Base-by-base conservation (phyloP, 2,888 invertebrate genomes). In the Scaptomyza reducta region DNA sequence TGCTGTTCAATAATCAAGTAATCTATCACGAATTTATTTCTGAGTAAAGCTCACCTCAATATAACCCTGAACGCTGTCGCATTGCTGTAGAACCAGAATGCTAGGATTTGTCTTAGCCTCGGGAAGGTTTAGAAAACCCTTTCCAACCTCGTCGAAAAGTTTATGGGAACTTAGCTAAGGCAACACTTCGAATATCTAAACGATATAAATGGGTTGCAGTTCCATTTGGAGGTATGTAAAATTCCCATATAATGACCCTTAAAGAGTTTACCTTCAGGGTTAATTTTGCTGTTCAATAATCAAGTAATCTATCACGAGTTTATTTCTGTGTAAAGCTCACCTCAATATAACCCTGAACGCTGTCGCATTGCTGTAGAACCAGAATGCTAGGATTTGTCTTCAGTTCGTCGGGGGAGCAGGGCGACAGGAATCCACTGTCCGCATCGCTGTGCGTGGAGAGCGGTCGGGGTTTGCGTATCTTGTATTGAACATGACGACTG, bases 391-490 rank as follows among this genome's bases (percentile, higher is more conserved):
- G 90, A 82, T 91, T 91, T 38, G 87, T 89, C 70, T 87, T 90
- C 59, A 90, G 65, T 55, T 94, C 94, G 56, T 93, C 93, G 0
- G 94, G 94, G 25, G 94, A 94, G 76, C 93, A 94, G 0, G 94
- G 94, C 75, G 94, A 94, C 46, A 94, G 89, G 79, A 94, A 94
- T 5, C 94, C 94, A 89, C 94, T 94, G 86, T 94, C 94, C 11
- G 94, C 93, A 91, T 94, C 94, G 90, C 94, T 94, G 74, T 93
- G 91, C 2, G 89, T 90, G 6, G 92, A 92, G 0, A 91, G 63
- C 1, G 92, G 92, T 14, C 92, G 83, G 3, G 90, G 87, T 46
- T 91, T 91, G 1, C 91, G 85, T 63, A 91, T 89, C 81, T 91
- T 91, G 70, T 91, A 91, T 74, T 90, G 91, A 3, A 91, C 85